Conservation (phyloP, 2,113 vertebrate species). For the Phalacrocorax brasilianus region DNA sequence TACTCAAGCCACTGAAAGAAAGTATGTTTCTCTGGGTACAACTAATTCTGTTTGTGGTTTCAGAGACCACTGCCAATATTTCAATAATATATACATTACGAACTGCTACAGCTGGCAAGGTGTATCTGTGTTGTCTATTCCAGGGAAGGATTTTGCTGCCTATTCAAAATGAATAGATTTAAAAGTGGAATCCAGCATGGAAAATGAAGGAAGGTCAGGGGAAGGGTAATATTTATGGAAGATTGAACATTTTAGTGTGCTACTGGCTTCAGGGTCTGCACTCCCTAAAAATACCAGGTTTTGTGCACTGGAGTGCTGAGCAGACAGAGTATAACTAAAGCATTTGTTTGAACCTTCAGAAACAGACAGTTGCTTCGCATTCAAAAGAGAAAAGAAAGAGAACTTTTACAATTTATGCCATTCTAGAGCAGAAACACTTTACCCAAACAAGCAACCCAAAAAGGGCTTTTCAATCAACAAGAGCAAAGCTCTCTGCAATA, state of each 20-base stretch:
- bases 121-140: conserved; percentile 39
- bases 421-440: not conserved
- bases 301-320: conserved; percentile 34
- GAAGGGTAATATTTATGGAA: conserved; percentile 67
- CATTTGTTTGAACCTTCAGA: not conserved
- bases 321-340: not conserved
- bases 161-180: conserved; percentile 65
- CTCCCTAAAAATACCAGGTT: conserved; percentile 21
- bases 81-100: conserved; percentile 50
- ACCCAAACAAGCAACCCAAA: not conserved
- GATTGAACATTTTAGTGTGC: conserved; percentile 52
- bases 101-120: conserved; percentile 71
- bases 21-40: conserved; percentile 62
- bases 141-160: conserved; percentile 62
- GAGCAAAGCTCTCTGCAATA: not conserved
- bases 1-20: conserved; percentile 52
- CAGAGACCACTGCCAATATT: conserved; percentile 30
- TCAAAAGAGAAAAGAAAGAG: not conserved
- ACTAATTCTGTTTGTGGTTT: conserved; percentile 56
- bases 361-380: not conserved
- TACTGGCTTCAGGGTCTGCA: conserved; percentile 43
- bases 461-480: not conserved
- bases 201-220: conserved; percentile 70
- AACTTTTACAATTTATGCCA: not conserved
- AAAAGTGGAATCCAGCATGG: conserved; percentile 68